Evolutionary conservation across 2,797 vertebrate species (phyloP).

Genomic region (Hozukius guyotensis): DNA sequence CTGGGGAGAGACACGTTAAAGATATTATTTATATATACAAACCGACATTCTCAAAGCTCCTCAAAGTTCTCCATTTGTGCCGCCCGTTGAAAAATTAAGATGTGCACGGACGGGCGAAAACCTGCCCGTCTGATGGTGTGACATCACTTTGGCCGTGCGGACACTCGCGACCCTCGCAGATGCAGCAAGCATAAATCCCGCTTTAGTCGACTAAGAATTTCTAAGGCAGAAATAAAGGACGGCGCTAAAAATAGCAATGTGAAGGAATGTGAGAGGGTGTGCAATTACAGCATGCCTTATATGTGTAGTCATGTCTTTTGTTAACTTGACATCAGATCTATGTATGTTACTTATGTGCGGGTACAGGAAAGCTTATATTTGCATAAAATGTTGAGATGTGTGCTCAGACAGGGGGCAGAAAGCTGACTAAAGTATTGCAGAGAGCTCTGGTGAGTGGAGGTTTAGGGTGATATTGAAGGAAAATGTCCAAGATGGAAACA

Average conservation of each 20-base stretch:
- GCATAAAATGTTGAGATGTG: neutral
- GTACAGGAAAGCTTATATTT: neutral
- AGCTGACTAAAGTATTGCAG: neutral
- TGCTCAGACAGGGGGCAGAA: neutral
- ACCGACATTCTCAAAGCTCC: too few relatives aligned
- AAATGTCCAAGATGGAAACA: neutral
- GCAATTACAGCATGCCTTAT: neutral
- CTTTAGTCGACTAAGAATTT: too few relatives aligned
- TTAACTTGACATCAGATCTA: neutral
- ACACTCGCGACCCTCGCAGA: rapidly evolving
- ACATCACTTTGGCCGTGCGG: too few relatives aligned
- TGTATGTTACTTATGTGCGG: neutral
- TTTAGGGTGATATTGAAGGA: too few relatives aligned
- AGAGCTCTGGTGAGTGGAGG: neutral
- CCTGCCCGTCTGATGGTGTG: too few relatives aligned
- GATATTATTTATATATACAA: too few relatives aligned
- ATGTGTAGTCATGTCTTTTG: neutral
- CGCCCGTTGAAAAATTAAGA: too few relatives aligned
- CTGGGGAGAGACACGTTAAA: constrained; percentile 63
- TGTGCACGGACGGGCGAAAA: too few relatives aligned
- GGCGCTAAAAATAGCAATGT: rapidly evolving
- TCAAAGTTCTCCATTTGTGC: too few relatives aligned
- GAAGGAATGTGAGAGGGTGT: neutral
- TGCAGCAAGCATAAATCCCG: rapidly evolving
- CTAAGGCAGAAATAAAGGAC: too few relatives aligned